Evolutionary conservation across 2,113 vertebrate genomes (phyloP).

Genomic region (Lutjanus erythropterus): DNA sequence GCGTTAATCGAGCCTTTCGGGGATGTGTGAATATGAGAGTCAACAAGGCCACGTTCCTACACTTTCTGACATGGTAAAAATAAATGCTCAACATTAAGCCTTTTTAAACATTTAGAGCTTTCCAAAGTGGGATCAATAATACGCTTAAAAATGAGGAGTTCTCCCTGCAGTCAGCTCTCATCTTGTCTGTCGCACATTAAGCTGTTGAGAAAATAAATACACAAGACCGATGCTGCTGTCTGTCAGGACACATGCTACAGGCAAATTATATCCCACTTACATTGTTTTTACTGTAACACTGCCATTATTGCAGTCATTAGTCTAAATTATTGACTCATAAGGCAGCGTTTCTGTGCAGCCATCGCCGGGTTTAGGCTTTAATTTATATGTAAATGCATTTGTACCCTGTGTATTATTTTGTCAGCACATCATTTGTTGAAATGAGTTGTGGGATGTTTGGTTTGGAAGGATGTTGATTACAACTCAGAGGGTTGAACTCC

Average conservation of each 20-base stretch:
- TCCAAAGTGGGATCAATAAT: conserved; percentile 54
- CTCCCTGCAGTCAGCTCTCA: conserved; percentile 25
- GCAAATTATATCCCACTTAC: conserved; percentile 65
- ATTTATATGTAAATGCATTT: conserved; percentile 83
- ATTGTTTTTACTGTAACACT: conserved; percentile 65
- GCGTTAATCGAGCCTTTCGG: conserved; percentile 23
- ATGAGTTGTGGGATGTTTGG: conserved; percentile 71
- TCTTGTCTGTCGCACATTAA: conserved; percentile 16
- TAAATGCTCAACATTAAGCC: conserved; percentile 14
- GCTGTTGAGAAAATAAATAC: conserved; percentile 36
- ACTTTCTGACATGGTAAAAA: conserved; percentile 37
- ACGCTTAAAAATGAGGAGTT: conserved; percentile 24
- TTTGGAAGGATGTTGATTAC: conserved; percentile 64
- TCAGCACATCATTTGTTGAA: conserved; percentile 74
- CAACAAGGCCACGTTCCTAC: conserved; percentile 12
- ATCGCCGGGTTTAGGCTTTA: conserved; percentile 63
- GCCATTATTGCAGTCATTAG: conserved; percentile 78
- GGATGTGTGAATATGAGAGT: conserved; percentile 34
- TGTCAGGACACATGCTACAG: conserved; percentile 31
- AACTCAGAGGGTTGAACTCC: conserved; percentile 36
- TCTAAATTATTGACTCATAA: conserved; percentile 77
- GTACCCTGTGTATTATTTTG: conserved; percentile 75
- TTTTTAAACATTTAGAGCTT: conserved; percentile 8
- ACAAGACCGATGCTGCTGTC: conserved; percentile 46
- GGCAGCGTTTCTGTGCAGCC: conserved; percentile 50